A percentile compares a stretch with the other conserved stretches of the same genome.
Evolutionary conservation across 2,888 invertebrate genomes (phyloP).

Genomic region (Noctua fimbriata): DNA sequence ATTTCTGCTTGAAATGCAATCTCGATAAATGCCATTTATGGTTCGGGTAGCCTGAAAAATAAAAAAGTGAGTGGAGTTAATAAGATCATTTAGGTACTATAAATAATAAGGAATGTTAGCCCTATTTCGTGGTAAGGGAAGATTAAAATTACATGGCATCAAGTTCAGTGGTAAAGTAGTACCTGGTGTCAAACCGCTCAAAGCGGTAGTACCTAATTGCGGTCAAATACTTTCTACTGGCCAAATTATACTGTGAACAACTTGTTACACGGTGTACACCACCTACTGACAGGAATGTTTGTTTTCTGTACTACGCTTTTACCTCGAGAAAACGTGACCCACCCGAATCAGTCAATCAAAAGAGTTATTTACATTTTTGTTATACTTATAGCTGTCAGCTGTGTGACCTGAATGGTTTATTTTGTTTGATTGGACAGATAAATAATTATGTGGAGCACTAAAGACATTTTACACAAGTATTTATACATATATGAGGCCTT

Average conservation of each 20-base stretch:
- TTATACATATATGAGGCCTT: too few species aligned
- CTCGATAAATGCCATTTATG: conserved; percentile 81
- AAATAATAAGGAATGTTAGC: neutral
- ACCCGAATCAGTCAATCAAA: conserved; percentile 30
- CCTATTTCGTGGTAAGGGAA: neutral
- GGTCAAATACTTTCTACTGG: conserved; percentile 30
- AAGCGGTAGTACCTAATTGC: neutral
- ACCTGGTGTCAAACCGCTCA: neutral
- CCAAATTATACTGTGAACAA: conserved; percentile 10
- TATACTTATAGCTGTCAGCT: neutral
- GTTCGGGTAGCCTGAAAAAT: conserved; percentile 10
- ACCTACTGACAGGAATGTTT: neutral
- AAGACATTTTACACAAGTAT: neutral
- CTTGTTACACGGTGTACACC: conserved; percentile 22
- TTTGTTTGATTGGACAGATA: neutral
- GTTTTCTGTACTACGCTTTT: neutral
- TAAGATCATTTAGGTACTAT: neutral
- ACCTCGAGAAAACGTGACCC: neutral
- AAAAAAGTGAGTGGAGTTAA: neutral
- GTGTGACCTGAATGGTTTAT: neutral
- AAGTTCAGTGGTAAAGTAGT: neutral
- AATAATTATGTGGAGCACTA: neutral
- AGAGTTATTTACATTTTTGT: conserved; percentile 6
- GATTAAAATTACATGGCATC: too few species aligned
- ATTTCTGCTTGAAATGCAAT: conserved; percentile 86